A percentile compares a stretch with the other conserved stretches of the same genome.
These are phyloP conservation scores for Byasa hedistus DNA, from an alignment of 2,888 invertebrate species.

Conservation along the genomic window DNA sequence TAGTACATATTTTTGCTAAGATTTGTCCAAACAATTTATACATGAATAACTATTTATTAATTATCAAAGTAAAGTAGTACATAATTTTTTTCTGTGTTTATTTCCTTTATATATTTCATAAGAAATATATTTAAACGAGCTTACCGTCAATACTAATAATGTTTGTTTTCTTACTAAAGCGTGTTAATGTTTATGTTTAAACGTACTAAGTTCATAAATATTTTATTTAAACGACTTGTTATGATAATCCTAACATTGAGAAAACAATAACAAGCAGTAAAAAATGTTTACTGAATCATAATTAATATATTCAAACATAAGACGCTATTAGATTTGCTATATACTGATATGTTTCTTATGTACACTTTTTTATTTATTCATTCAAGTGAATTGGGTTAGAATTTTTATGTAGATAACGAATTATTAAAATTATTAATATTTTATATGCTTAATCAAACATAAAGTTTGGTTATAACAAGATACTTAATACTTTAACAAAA, in stretches of 20 bases:
- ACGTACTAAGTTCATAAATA: conserved; percentile 1
- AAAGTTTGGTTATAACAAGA: no score
- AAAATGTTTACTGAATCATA: not conserved
- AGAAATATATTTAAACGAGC: not conserved
- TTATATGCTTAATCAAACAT: no score
- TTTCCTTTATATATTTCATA: not conserved
- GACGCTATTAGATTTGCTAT: not conserved
- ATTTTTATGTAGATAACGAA: no score
- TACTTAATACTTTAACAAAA: no score
- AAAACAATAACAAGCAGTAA: conserved; percentile 1
- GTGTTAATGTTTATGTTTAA: not conserved
- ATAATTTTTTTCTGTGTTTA: no score
- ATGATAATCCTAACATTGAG: not conserved
- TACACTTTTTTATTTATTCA: no score
- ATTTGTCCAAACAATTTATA: no score
- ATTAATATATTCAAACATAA: not conserved
- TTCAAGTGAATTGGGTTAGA: no score
- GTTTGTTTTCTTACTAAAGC: not conserved
- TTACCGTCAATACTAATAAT: not conserved
- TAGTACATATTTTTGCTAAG: no score
- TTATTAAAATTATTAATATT: no score
- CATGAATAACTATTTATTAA: no score
- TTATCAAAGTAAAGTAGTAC: no score
- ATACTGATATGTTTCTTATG: not conserved
- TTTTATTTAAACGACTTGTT: not conserved